A percentile compares a stretch with the other conserved stretches of the same genome.
These are phyloP conservation scores for Maccullochella peelii DNA, from an alignment of 2,113 vertebrate genomes.

Conservation along the genomic window DNA sequence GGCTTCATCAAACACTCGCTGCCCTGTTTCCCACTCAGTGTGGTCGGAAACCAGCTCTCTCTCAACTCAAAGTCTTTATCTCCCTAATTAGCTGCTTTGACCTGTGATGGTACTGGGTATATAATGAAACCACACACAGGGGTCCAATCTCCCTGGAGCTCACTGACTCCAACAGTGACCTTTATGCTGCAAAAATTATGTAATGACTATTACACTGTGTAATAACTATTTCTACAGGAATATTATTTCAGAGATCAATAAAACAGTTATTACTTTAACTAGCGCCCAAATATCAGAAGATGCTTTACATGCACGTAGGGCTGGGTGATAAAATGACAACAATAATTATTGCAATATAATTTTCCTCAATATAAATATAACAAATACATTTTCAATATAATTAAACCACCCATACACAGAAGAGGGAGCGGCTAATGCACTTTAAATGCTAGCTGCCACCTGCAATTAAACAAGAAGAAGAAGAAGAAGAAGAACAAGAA, in stretches of 20 bases:
- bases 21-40: slow-evolving; percentile 11
- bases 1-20: slow-evolving; percentile 36
- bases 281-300: background rate
- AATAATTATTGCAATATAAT: too few relatives aligned
- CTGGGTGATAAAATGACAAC: too few relatives aligned
- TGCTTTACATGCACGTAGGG: too few relatives aligned
- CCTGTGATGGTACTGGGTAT: slow-evolving; percentile 27
- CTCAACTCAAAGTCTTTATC: slow-evolving; percentile 14
- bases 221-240: background rate
- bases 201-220: background rate
- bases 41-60: slow-evolving; percentile 1
- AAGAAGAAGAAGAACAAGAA: too few relatives aligned
- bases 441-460: too few relatives aligned
- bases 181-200: slow-evolving; percentile 17
- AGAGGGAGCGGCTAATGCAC: too few relatives aligned
- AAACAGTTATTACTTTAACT: background rate
- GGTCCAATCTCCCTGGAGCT: slow-evolving; percentile 7
- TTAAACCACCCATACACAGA: too few relatives aligned
- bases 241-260: background rate
- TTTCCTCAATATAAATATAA: too few relatives aligned
- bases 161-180: background rate
- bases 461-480: too few relatives aligned
- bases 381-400: too few relatives aligned
- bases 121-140: slow-evolving; percentile 27
- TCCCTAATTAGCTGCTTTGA: slow-evolving; percentile 40